Evolutionary conservation across 1,140 invertebrate species (phyloP).

Genomic region (Hycleus phaleratus): DNA sequence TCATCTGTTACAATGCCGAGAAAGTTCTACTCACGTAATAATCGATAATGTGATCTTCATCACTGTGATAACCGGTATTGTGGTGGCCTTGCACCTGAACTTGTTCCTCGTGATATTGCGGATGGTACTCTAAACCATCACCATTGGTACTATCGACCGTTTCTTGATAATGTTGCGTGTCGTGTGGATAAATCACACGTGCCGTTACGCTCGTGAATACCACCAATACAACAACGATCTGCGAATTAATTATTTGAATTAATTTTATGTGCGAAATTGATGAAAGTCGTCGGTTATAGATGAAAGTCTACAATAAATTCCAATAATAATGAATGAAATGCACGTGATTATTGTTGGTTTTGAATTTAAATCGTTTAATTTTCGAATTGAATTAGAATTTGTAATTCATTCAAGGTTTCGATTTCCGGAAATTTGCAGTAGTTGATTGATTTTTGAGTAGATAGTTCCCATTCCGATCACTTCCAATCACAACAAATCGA

Average conservation of each 20-base stretch:
- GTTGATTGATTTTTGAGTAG: too few species aligned
- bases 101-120: background rate
- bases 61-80: background rate
- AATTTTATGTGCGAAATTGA: background rate
- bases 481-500: too few species aligned
- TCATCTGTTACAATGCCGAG: background rate
- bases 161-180: background rate
- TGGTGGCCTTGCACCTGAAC: background rate
- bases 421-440: too few species aligned
- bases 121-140: background rate
- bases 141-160: background rate
- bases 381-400: too few species aligned
- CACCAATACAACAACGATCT: background rate
- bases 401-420: too few species aligned
- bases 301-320: too few species aligned
- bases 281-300: too few species aligned
- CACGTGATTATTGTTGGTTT: too few species aligned
- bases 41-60: conserved; percentile 39
- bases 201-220: background rate
- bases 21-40: conserved; percentile 40
- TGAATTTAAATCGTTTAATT: too few species aligned
- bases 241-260: background rate
- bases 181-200: background rate
- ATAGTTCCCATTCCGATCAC: too few species aligned
- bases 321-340: too few species aligned